phyloP scores from a whole-genome alignment of 2,113 vertebrate genomes.

The Urocitellus parryii region DNA sequence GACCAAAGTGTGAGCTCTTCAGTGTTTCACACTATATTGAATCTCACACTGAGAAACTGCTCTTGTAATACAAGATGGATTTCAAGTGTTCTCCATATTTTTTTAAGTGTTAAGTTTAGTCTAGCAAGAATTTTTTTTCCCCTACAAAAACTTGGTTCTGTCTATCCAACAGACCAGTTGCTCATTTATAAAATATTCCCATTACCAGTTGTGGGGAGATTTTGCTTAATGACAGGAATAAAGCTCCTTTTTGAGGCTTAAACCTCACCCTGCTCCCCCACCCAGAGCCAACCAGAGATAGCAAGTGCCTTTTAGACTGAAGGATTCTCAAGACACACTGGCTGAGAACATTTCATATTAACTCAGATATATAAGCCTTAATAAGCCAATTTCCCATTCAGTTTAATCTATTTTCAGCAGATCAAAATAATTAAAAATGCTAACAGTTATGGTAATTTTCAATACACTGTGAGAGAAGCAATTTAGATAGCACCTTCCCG shows the following conservation, averaged over 20 bases:
- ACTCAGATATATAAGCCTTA: slow-evolving; percentile 76
- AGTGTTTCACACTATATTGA: slow-evolving; percentile 69
- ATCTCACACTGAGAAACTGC: slow-evolving; percentile 73
- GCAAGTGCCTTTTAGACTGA: slow-evolving; percentile 64
- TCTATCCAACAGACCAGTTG: slow-evolving; percentile 45
- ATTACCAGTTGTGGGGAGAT: neutral
- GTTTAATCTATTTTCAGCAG: slow-evolving; percentile 82
- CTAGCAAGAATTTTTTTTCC: slow-evolving; percentile 43
- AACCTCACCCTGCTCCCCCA: neutral
- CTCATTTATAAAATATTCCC: slow-evolving; percentile 33
- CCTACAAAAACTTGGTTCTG: slow-evolving; percentile 35
- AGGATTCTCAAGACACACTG: slow-evolving; percentile 76
- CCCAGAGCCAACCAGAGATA: slow-evolving; percentile 25
- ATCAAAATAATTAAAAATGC: slow-evolving; percentile 83
- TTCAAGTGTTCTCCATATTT: slow-evolving; percentile 77
- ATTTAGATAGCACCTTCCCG: slow-evolving; percentile 81
- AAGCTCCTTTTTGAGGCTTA: neutral
- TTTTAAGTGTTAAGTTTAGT: slow-evolving; percentile 72
- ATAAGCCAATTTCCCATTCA: slow-evolving; percentile 81
- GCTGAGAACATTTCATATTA: slow-evolving; percentile 83
- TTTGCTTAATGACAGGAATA: slow-evolving; percentile 32
- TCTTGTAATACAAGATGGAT: slow-evolving; percentile 71
- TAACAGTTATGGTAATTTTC: slow-evolving; percentile 84
- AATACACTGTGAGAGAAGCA: slow-evolving; percentile 81
- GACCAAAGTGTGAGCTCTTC: slow-evolving; percentile 64